Conservation (phyloP, 2,113 vertebrate genomes). For the Cyprinodon brontotheroides region DNA sequence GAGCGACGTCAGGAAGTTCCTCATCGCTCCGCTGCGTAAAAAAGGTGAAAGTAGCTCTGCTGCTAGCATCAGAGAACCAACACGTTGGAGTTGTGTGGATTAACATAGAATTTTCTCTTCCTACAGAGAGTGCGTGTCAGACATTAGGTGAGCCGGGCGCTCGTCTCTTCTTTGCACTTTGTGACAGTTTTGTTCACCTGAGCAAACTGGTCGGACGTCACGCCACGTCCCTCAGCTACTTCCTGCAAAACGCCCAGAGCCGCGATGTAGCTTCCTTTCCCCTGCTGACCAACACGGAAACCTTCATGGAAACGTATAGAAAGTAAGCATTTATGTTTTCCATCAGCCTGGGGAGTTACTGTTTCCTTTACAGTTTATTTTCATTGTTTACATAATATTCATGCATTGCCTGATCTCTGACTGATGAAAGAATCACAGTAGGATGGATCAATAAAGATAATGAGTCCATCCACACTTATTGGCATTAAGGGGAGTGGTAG, state of each 20-base stretch:
- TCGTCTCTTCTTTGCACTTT: slow-evolving; percentile 87
- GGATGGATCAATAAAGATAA: background rate
- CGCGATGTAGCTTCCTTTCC: slow-evolving; percentile 85
- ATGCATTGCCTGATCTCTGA: background rate
- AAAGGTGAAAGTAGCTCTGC: slow-evolving; percentile 75
- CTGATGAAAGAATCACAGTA: background rate
- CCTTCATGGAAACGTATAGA: slow-evolving; percentile 91
- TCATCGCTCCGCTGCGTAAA: slow-evolving; percentile 87
- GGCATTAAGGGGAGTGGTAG: too few relatives aligned
- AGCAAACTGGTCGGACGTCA: slow-evolving; percentile 91
- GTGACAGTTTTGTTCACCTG: slow-evolving; percentile 86
- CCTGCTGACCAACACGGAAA: slow-evolving; percentile 85
- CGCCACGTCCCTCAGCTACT: slow-evolving; percentile 86
- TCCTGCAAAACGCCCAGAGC: slow-evolving; percentile 81
- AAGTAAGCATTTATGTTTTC: slow-evolving; percentile 79
- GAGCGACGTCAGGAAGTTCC: slow-evolving; percentile 83
- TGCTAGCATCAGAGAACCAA: background rate
- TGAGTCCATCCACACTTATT: too few relatives aligned
- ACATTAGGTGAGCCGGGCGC: slow-evolving; percentile 73
- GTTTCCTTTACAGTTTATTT: background rate
- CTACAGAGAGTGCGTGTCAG: slow-evolving; percentile 82
- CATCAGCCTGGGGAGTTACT: background rate
- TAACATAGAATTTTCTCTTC: background rate
- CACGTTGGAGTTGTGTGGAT: background rate
- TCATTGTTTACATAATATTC: background rate